A percentile compares a stretch with the other conserved stretches of the same genome.
Conservation (phyloP, 2,113 vertebrate genomes). For the Maccullochella peelii region DNA sequence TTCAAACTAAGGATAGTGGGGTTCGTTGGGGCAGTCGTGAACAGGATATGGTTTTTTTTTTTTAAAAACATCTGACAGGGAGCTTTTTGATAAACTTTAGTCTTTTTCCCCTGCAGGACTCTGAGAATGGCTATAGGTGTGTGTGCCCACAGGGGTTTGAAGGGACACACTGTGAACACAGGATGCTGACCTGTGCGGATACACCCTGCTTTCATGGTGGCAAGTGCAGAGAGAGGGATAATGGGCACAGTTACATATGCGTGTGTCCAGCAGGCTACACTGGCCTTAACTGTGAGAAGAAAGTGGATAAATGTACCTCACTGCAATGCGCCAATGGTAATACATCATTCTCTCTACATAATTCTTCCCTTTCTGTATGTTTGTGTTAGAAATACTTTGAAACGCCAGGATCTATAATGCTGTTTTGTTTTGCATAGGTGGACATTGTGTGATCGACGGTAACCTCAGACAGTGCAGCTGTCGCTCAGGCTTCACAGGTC, state of each 20-base stretch:
- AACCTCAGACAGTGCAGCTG: slow-evolving; percentile 92
- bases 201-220: slow-evolving; percentile 94
- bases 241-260: slow-evolving; percentile 90
- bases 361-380: not conserved
- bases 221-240: slow-evolving; percentile 89
- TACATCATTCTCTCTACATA: not conserved
- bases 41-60: slow-evolving; percentile 57
- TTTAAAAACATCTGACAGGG: slow-evolving; percentile 49
- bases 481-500: slow-evolving; percentile 91
- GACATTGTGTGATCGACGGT: slow-evolving; percentile 89
- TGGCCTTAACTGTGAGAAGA: slow-evolving; percentile 98
- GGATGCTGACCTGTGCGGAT: slow-evolving; percentile 91
- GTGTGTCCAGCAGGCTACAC: slow-evolving; percentile 92
- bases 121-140: slow-evolving; percentile 91
- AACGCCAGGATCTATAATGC: not conserved
- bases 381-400: not conserved
- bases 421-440: slow-evolving; percentile 82
- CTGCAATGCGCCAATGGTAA: slow-evolving; percentile 95
- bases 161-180: slow-evolving; percentile 91
- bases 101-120: slow-evolving; percentile 84
- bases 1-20: slow-evolving; percentile 65
- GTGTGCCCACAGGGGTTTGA: slow-evolving; percentile 92
- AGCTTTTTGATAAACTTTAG: slow-evolving; percentile 49
- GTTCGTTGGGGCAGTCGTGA: slow-evolving; percentile 47
- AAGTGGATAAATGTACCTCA: slow-evolving; percentile 93